A percentile compares a stretch with the other conserved stretches of the same genome.
These are phyloP conservation scores for Protonibea diacanthus DNA, from an alignment of 2,797 vertebrate species.

Conservation along the genomic window DNA sequence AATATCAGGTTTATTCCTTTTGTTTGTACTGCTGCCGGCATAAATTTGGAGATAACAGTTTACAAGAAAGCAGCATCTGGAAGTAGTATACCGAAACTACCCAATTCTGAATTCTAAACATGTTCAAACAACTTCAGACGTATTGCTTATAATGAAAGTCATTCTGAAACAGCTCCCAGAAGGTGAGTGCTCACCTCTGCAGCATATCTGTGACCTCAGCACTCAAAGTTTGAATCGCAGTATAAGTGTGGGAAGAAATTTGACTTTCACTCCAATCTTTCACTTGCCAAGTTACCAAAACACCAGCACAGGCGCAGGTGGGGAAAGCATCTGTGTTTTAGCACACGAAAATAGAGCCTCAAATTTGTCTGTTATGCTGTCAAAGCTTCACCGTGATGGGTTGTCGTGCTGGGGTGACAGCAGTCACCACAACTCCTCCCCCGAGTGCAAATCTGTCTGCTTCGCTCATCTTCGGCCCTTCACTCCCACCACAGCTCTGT, in stretches of 20 bases:
- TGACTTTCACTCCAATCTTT: neutral
- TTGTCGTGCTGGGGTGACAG: constrained; percentile 35
- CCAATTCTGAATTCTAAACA: neutral
- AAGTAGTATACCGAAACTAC: neutral
- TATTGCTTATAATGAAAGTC: neutral
- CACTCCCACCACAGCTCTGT: constrained; percentile 4
- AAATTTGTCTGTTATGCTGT: neutral
- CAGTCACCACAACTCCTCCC: constrained; percentile 19
- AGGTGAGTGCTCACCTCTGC: neutral
- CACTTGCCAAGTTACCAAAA: neutral
- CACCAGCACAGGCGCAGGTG: neutral
- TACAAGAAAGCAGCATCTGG: neutral
- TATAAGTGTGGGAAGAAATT: neutral
- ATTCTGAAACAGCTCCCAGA: neutral
- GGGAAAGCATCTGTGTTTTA: neutral
- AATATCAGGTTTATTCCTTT: neutral
- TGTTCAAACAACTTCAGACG: neutral
- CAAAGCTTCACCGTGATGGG: constrained; percentile 6
- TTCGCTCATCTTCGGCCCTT: constrained; percentile 28
- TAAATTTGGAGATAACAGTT: neutral
- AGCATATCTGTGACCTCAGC: neutral
- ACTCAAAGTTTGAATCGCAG: neutral
- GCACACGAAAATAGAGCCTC: constrained; percentile 5
- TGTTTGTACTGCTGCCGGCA: neutral
- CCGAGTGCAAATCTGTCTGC: constrained; percentile 41